Base-by-base conservation (phyloP, 2,888 invertebrate species). In the Campoplex capitator region DNA sequence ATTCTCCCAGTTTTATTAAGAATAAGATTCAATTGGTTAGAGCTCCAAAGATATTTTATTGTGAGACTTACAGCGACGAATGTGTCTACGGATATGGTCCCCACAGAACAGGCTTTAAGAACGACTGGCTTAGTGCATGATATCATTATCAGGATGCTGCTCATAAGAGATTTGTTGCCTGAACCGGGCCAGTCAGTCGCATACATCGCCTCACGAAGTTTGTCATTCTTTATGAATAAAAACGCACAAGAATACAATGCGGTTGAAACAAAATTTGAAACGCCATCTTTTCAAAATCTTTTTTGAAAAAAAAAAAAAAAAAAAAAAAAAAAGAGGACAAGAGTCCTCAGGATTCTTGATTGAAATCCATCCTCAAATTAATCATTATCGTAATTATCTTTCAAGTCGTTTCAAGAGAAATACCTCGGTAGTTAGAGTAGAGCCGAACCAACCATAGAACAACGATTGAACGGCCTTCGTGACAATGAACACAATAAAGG, bases 381-480 rank as follows among this genome's bases (percentile, higher is more conserved):
- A 56, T 56, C 18, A 23, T 56, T 8, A 54, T 54, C n/a, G n/a
- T 54, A 6, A 54, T 54, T 23, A 38, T 56, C 3, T 0, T 23
- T 58, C 18, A 16, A n/a, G 6, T 38, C 23, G 23, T 62, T 38
- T 58, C 62, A 7, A 70, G 18, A 8, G 16, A 35, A 23, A 13
- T 85, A 89, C 88, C 87, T 88, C 82, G 3, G 51, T 71, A 4
- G 86, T 87, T 11, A 88, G 65, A 28, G 79, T 74, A 7, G 73
- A 74, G 62, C 88, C 88, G 70, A 76, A 84, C 87, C 85, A 88
- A 51, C 86, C 80, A 51, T 88, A 89, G 9, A 86, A 71, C 58
- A 86, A 81, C 8, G 84, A 73, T 71, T 87, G 89, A 68, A 75
- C 23, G 11, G 84, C 56, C 35, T 89, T 89, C 45, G 74, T 58